Base-by-base conservation (phyloP, 2,888 invertebrate species). In the Luperina nickerlii region DNA sequence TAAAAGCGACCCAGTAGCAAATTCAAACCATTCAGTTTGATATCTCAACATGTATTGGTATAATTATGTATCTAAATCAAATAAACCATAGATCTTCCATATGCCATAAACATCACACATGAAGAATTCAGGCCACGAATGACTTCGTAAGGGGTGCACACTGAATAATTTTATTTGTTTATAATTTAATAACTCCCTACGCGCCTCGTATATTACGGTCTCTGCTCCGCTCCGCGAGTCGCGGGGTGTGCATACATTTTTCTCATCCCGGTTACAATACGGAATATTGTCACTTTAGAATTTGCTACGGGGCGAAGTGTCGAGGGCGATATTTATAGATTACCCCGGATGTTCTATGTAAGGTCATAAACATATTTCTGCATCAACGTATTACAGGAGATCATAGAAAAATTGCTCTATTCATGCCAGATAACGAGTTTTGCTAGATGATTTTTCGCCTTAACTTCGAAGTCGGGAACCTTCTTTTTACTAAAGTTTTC, bases 161-260 rank as follows among this genome's bases (percentile, higher is more conserved):
- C 91, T 92, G 96, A 95, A 96, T 96, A 96, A 95, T 96, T 95
- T 95, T 96, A 96, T 96, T 96, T 96, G 96, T 96, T 96, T 96
- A 96, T 96, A 96, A 96, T 96, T 96, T 96, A 96, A 96, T 96
- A 96, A 96, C 95, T 94, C 96, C 96, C 95, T 89, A 90, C 91
- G 90, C 92, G 90, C 92, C 91, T 83, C 92, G 90, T 93, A 93
- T 93, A 92, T 94, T 91, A 89, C 90, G 81, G 82, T 6, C 51
- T 81, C 24, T 54, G 45, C 67, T 15, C 71, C 27, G 78, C 66
- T 75, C 27, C 65, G 63, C 68, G 27, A n/a, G 73, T 82, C 86
- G 76, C 87, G 92, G 95, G 95, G 95, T 93, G 94, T 93, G 95
- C 94, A 94, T 95, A 95, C 94, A 96, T 96, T 96, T 96, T 95